Evolutionary conservation across 2,888 invertebrate genomes (phyloP).

Genomic region (Lypha dubia): DNA sequence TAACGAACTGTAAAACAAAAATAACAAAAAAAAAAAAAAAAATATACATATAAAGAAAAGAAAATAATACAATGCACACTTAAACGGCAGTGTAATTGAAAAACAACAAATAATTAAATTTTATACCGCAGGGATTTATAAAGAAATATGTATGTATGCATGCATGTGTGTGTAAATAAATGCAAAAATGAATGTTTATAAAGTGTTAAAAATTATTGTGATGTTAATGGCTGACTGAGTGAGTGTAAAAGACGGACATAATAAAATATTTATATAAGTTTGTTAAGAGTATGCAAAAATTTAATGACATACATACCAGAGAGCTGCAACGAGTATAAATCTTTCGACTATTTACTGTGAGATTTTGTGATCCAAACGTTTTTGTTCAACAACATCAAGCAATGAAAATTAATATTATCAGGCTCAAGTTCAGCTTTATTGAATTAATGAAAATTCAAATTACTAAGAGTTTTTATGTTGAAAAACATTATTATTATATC

Average conservation of each 20-base stretch:
- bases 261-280: no score
- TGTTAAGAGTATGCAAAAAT: not conserved
- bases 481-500: no score
- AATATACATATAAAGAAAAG: not conserved
- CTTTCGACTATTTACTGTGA: no score
- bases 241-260: not conserved
- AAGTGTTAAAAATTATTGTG: slow-evolving; percentile 45
- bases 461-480: no score
- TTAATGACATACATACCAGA: not conserved
- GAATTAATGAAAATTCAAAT: no score
- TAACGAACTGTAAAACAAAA: slow-evolving; percentile 28
- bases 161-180: slow-evolving; percentile 12
- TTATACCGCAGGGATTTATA: slow-evolving; percentile 46
- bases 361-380: no score
- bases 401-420: no score
- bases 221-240: slow-evolving; percentile 31
- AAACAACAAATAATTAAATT: slow-evolving; percentile 38
- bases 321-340: no score
- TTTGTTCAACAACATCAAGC: no score
- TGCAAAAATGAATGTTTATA: slow-evolving; percentile 23
- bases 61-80: slow-evolving; percentile 19
- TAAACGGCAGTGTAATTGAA: slow-evolving; percentile 43
- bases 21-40: slow-evolving; percentile 10
- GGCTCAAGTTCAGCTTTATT: no score
- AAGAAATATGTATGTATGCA: not conserved